Base-by-base conservation (phyloP, 2,113 vertebrate genomes). In the Saccopteryx leptura region DNA sequence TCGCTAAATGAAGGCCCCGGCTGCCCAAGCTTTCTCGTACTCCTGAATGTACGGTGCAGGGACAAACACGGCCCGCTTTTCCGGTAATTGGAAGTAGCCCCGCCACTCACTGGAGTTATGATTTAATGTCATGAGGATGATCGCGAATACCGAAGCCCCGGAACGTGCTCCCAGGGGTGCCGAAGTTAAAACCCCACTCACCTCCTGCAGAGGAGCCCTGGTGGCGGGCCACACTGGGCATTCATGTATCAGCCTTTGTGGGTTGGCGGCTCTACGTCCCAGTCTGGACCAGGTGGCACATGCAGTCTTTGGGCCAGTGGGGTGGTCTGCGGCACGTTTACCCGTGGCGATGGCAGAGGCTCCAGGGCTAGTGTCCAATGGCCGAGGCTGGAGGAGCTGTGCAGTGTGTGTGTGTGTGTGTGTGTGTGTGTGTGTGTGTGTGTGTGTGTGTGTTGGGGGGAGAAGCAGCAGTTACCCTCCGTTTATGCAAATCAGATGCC, bases 261-360 rank as follows among this genome's bases (percentile, higher is more conserved):
- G 13, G 9, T 12, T 7, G 21, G 84, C 31, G 71, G 78, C 61
- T 69, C 11, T 17, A 28, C 0, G 0, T 24, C n/a, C 33, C 31
- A 2, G 15, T 6, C 17, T 0, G 26, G 39, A 14, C 19, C 2
- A 0, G 17, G 39, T 24, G 28, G 79, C n/a, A 2, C 4, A 0
- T 21, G 46, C 21, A 81, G 54, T 31, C 83, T 75, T 26, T 68
- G 61, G 56, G 18, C 83, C 31, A 6, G 12, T 3, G 1, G 61
- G 23, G 31, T 10, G 15, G 8, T 9, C 33, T 54, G 4, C 1
- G 19, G 24, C 56, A 2, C 12, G 1, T 46, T 1, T 2, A 0
- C 9, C 90, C 28, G 0, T 8, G 48, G 19, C 1, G 1, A 11
- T 33, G 48, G 46, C 80, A 63, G 81, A n/a, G 8, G 3, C 3